A percentile compares a stretch with the other conserved stretches of the same genome.
These are phyloP conservation scores for Globicephala melas DNA, from an alignment of 2,113 vertebrate species.

Conservation along the genomic window DNA sequence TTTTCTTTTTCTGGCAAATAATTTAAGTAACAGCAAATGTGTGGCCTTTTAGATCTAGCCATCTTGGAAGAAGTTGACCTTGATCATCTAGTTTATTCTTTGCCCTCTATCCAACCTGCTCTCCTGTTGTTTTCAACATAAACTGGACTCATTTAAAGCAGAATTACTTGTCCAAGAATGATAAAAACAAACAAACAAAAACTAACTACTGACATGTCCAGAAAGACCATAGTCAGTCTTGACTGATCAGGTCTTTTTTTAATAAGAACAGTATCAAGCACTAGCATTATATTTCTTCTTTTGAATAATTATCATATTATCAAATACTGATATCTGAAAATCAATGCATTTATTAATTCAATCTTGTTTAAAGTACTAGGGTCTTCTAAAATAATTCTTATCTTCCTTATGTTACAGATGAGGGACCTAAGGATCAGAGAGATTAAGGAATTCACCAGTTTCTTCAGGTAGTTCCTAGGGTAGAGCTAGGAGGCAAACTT, in stretches of 20 bases:
- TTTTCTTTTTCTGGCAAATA: background rate
- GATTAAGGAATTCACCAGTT: background rate
- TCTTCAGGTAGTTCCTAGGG: background rate
- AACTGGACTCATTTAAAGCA: background rate
- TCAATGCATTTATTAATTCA: background rate
- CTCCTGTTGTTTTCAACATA: background rate
- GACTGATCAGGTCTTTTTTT: background rate
- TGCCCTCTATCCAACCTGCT: background rate
- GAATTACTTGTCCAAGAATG: background rate
- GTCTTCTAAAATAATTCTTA: background rate
- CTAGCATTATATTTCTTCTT: background rate
- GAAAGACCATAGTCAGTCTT: background rate
- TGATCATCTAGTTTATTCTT: background rate
- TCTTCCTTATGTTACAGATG: background rate
- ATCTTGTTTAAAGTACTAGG: background rate
- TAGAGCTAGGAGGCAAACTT: background rate
- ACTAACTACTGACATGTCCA: background rate
- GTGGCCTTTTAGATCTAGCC: background rate
- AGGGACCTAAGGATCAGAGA: background rate
- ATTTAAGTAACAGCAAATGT: slow-evolving; percentile 20
- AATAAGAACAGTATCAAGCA: background rate
- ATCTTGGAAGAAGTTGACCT: slow-evolving; percentile 19
- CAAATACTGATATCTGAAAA: background rate
- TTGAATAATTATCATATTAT: background rate
- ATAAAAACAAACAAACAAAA: background rate